Evolutionary conservation across 2,888 invertebrate genomes (phyloP).

Genomic region (Gari tellinella): DNA sequence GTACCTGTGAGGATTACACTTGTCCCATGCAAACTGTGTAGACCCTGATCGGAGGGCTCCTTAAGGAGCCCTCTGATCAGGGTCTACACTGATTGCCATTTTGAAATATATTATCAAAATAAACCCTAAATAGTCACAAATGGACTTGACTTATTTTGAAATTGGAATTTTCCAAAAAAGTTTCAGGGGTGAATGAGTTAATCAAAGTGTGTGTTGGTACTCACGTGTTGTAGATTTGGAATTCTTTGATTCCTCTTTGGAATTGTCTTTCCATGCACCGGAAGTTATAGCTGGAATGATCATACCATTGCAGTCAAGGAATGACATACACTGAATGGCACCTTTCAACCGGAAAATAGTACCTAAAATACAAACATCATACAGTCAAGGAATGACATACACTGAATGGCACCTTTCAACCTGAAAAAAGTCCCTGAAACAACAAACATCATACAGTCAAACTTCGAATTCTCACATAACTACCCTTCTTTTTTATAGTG

Average conservation of each 20-base stretch:
- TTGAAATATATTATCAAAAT: too few species aligned
- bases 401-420: conserved; percentile 96
- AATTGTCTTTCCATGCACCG: conserved; percentile 94
- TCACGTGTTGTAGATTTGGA: conserved; percentile 49
- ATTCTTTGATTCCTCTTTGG: conserved; percentile 39
- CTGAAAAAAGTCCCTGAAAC: conserved; percentile 96
- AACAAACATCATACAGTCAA: neutral
- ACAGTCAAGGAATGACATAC: conserved; percentile 98
- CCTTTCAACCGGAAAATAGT: conserved; percentile 98
- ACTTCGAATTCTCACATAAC: too few species aligned
- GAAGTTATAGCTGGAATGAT: conserved; percentile 94
- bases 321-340: conserved; percentile 96
- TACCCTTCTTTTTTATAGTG: too few species aligned
- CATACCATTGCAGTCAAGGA: conserved; percentile 97
- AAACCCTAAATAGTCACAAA: too few species aligned
- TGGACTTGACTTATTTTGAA: too few species aligned
- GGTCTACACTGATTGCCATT: too few species aligned
- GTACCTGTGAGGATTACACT: too few species aligned
- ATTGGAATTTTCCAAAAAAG: too few species aligned
- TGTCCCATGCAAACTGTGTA: too few species aligned
- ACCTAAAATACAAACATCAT: conserved; percentile 87
- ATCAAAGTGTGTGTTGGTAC: too few species aligned
- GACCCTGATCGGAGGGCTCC: neutral
- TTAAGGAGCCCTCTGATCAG: too few species aligned
- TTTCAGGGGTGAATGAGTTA: too few species aligned